phyloP scores from a whole-genome alignment of 2,113 vertebrate species.

The Tachycineta bicolor region DNA sequence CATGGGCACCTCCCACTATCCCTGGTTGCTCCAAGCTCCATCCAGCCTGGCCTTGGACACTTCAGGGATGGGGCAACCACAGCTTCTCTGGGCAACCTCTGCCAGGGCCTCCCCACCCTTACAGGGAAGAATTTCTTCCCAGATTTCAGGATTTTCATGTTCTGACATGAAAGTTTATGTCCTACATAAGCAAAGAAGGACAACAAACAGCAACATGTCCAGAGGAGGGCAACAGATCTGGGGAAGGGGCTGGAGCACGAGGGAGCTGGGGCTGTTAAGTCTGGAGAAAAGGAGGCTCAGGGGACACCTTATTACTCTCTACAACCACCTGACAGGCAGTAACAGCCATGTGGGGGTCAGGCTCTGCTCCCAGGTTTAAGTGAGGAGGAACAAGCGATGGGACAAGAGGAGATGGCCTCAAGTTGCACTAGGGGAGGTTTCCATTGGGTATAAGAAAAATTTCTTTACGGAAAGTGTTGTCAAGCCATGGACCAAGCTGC shows the following conservation, averaged over 20 bases:
- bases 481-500: not conserved
- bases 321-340: not conserved
- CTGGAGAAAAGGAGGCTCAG: not conserved
- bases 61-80: not conserved
- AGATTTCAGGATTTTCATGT: not conserved
- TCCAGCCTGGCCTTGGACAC: not conserved
- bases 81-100: not conserved
- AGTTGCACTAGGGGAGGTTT: not conserved
- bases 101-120: not conserved
- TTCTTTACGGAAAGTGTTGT: not conserved
- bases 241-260: not conserved
- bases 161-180: not conserved
- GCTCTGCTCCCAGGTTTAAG: not conserved
- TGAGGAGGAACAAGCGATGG: not conserved
- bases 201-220: not conserved
- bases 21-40: not conserved
- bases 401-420: not conserved
- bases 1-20: rapidly evolving
- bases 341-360: too few relatives aligned
- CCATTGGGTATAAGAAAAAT: not conserved
- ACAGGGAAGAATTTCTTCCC: not conserved
- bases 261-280: not conserved
- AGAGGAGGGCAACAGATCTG: not conserved
- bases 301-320: not conserved
- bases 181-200: not conserved